Percentiles rank a stretch among this genome's conserved stretches.
phyloP scores from a whole-genome alignment of 2,113 vertebrate species.

The Leuciscus idus region DNA sequence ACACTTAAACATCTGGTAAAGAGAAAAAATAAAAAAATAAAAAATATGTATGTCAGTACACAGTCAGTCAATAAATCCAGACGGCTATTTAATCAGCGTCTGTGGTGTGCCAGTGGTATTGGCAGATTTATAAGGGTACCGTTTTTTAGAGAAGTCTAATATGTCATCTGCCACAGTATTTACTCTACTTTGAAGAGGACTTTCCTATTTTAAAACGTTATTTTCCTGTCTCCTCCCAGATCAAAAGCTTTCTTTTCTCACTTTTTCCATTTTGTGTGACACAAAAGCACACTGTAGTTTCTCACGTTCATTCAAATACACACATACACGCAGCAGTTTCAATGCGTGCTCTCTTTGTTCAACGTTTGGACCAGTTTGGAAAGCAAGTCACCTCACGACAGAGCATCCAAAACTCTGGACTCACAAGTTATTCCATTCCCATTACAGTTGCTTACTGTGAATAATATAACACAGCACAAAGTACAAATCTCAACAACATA shows the following conservation, averaged over 20 bases:
- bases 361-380: not conserved
- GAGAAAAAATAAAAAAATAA: not conserved
- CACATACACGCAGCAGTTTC: not conserved
- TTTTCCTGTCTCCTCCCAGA: conserved; percentile 12
- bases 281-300: not conserved
- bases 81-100: conserved; percentile 18
- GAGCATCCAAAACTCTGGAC: not conserved
- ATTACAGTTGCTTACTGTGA: not conserved
- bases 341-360: not conserved
- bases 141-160: not conserved
- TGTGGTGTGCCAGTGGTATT: conserved; percentile 18
- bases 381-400: conserved; percentile 10
- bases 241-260: conserved; percentile 2
- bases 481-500: not conserved
- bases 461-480: not conserved
- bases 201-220: not conserved
- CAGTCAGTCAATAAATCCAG: not conserved
- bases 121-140: not conserved
- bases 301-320: not conserved
- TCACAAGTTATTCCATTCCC: not conserved
- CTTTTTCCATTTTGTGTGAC: conserved; percentile 25
- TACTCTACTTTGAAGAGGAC: not conserved
- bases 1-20: not conserved
- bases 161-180: not conserved
- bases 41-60: conserved; percentile 1